Percentiles rank a stretch among this genome's conserved stretches.
These are phyloP conservation scores for Zaprionus vittiger DNA, from an alignment of 1,140 invertebrate genomes.

Conservation along the genomic window DNA sequence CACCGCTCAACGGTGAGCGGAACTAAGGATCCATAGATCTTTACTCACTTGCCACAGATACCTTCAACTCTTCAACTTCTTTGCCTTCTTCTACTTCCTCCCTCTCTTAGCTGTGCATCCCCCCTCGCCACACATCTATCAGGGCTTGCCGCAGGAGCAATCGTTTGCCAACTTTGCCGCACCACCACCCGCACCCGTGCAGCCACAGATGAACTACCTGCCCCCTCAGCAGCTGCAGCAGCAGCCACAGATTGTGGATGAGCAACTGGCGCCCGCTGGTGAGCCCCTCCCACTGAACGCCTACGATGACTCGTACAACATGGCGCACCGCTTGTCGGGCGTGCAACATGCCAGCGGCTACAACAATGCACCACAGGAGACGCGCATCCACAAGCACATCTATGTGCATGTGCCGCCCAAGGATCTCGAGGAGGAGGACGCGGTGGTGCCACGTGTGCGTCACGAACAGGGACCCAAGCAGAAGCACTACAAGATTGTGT, in stretches of 20 bases:
- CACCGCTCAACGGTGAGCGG: conserved; percentile 65
- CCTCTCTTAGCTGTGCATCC: conserved; percentile 43
- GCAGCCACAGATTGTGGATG: conserved; percentile 44
- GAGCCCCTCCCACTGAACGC: conserved; percentile 56
- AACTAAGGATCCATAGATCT: too few species aligned
- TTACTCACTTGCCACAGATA: too few species aligned
- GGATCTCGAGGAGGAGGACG: conserved; percentile 88
- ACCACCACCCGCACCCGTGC: conserved; percentile 18
- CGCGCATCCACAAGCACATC: conserved; percentile 89
- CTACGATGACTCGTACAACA: conserved; percentile 79
- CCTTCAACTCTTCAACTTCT: background rate
- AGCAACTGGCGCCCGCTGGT: conserved; percentile 48
- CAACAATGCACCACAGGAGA: conserved; percentile 70
- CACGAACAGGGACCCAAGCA: conserved; percentile 87
- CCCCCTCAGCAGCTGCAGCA: conserved; percentile 52
- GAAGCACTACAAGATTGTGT: conserved; percentile 94
- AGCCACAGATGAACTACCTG: conserved; percentile 64
- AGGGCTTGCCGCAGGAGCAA: conserved; percentile 73
- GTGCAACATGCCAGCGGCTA: conserved; percentile 74
- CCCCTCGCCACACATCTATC: conserved; percentile 68
- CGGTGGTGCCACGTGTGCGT: conserved; percentile 85
- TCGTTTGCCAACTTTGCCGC: conserved; percentile 65
- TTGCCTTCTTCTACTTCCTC: background rate
- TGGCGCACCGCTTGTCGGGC: conserved; percentile 71
- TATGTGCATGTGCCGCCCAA: conserved; percentile 92